Evolutionary conservation across 2,113 vertebrate species (phyloP).

Genomic region (Nerophis ophidion): DNA sequence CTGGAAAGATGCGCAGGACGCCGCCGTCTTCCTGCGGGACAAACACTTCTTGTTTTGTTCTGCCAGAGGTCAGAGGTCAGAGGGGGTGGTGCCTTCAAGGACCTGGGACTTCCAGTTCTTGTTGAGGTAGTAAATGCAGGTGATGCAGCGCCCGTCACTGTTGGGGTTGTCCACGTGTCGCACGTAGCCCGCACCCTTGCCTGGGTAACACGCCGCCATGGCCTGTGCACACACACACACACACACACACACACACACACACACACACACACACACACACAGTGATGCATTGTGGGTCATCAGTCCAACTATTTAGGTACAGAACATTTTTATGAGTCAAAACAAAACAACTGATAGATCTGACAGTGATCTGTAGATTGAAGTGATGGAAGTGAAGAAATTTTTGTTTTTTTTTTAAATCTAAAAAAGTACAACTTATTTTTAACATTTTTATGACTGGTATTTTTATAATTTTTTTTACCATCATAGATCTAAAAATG

Average conservation of each 20-base stretch:
- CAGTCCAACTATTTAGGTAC: too few species aligned
- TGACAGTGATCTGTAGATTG: too few species aligned
- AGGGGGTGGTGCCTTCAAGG: constrained; percentile 11
- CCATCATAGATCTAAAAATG: too few species aligned
- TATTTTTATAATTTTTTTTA: too few species aligned
- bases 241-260: not conserved
- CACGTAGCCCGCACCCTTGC: constrained; percentile 82
- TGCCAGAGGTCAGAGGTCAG: not conserved
- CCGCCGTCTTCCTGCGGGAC: constrained; percentile 81
- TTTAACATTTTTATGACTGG: too few species aligned
- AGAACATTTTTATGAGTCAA: too few species aligned
- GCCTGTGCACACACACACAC: constrained; percentile 64
- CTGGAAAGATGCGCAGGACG: constrained; percentile 88
- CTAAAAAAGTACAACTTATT: too few species aligned
- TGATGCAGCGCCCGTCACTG: constrained; percentile 82
- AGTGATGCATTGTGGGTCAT: not conserved
- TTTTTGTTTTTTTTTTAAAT: too few species aligned
- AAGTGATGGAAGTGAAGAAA: too few species aligned
- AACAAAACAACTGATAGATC: too few species aligned
- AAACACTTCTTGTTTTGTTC: not conserved
- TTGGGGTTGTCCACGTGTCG: constrained; percentile 88
- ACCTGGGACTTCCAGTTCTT: constrained; percentile 84
- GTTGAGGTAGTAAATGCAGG: constrained; percentile 91
- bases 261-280: not conserved
- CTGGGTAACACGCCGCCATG: constrained; percentile 90